Conservation (phyloP, 1,140 invertebrate species). For the Caerostris extrusa region DNA sequence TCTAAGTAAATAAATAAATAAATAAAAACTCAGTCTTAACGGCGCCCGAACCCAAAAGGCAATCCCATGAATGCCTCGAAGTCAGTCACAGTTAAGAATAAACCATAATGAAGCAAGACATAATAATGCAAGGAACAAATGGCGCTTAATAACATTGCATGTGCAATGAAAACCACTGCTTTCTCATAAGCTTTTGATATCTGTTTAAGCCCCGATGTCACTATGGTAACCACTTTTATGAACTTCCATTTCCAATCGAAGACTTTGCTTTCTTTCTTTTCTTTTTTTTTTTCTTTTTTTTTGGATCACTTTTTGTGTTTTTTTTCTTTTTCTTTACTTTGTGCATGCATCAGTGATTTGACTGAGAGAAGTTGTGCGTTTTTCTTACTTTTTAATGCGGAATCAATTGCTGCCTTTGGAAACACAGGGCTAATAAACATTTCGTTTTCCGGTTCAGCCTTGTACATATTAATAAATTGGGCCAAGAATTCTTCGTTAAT, state of each 20-base stretch:
- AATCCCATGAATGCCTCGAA: constrained; percentile 24
- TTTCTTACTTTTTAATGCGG: background rate
- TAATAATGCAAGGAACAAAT: constrained; percentile 40
- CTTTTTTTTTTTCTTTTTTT: background rate
- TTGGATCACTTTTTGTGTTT: background rate
- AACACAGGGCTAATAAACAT: background rate
- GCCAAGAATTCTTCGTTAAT: background rate
- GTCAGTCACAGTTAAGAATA: background rate
- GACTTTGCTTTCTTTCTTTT: too few species aligned
- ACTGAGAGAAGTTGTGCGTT: background rate
- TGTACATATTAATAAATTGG: background rate
- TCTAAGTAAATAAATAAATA: background rate
- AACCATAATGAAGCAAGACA: constrained; percentile 32
- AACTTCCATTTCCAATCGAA: constrained; percentile 18
- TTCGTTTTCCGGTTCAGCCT: background rate
- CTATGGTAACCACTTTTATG: constrained; percentile 47
- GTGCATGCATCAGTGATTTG: constrained; percentile 31
- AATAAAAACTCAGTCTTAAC: background rate
- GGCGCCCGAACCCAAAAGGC: background rate
- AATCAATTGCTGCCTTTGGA: background rate
- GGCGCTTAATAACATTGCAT: constrained; percentile 23
- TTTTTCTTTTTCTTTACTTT: background rate
- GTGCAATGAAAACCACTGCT: constrained; percentile 41
- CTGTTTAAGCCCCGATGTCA: constrained; percentile 18
- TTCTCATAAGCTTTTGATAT: constrained; percentile 21